Evolutionary conservation across 2,113 vertebrate species (phyloP), one percentile per base, ranked within the genome.

Genomic region (Odobenus rosmarus): DNA sequence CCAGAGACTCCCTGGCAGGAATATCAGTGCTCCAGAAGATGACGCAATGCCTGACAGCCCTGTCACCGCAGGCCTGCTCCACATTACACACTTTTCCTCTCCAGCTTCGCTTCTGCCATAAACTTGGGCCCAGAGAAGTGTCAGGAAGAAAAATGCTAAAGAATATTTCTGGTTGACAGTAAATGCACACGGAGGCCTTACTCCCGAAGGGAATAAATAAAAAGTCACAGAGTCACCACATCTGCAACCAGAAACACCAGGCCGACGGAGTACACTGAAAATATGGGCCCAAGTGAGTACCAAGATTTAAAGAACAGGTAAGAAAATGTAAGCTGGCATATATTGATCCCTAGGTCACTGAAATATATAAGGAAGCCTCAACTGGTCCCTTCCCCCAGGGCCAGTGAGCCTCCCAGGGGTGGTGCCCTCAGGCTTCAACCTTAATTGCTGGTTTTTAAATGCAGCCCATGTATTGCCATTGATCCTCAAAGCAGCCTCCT

Each of bases 361-460:
- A 81, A 55, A 95, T 89, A 91, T 9, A 62, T 9, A 83, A 93
- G 83, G 3, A 69, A 86, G 36, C n/a, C 80, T 80, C 83, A 36
- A 36, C 2, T 7, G 2, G 7, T 33, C 69, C 82, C 76, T 55
- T 72, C 88, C 79, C 64, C 83, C 61, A 81, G 80, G 94, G 26
- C 92, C 96, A 21, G 31, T 0, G 55, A 64, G 82, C 81, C 95
- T 95, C 96, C 23, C 59, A 11, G 36, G 81, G 64, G 90, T 36
- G 69, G 15, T n/a, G 84, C 94, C 93, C 77, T 95, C 95, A 84
- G 88, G 88, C 92, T 95, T 33, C 9, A 39, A 69, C 97, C 96
- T 97, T 97, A 92, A 98, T 90, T 96, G 96, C 87, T 87, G 92
- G 93, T 72, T 93, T 97, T 97, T 96, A 95, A 95, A 95, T 96